Base-by-base conservation (phyloP, 2,113 vertebrate species). In the Pelvicachromis taeniatus region DNA sequence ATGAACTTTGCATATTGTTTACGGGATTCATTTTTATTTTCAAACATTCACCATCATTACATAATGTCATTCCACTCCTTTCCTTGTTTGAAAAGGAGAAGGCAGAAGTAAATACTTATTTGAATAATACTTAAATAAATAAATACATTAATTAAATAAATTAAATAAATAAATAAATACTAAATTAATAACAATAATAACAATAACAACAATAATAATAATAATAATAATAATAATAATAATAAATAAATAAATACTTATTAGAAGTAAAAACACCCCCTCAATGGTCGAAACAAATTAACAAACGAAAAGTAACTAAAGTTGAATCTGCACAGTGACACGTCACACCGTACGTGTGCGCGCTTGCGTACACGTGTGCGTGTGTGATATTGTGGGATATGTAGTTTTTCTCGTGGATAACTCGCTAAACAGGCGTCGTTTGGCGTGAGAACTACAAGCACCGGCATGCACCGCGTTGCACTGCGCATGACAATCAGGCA, bases 341-440 rank as follows among this genome's bases (percentile, higher is more conserved):
- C 95, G 95, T 95, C 52, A 85, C 91, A 58, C 78, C 2, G n/a
- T 14, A 8, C 10, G 38, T 13, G 3, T 4, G 3, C 8, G 10
- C 6, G 26, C 21, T 58, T 14, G 2, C 19, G 33, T 38, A 65
- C 0, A 5, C 2, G 21, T 14, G 23, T 61, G n/a, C 3, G 16
- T 55, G 12, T 68, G 21, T 29, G 23, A 50, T 23, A 9, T 75
- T 48, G 1, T 63, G 91, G 95, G 93, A 94, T 2, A 81, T 94
- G 95, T 94, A 93, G 92, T 96, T 90, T 70, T 9, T 16, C 3
- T 19, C 2, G 4, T n/a, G 17, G 1, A 59, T 23, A 3, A 9
- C 6, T 4, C 4, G 3, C 17, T 8, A 16, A 21, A 35, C 19
- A 16, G 4, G 14, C 52, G 2, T 3, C 0, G 21, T 21, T 17